Evolutionary conservation across 2,113 vertebrate genomes (phyloP).

Genomic region (Alaudala cheleensis): DNA sequence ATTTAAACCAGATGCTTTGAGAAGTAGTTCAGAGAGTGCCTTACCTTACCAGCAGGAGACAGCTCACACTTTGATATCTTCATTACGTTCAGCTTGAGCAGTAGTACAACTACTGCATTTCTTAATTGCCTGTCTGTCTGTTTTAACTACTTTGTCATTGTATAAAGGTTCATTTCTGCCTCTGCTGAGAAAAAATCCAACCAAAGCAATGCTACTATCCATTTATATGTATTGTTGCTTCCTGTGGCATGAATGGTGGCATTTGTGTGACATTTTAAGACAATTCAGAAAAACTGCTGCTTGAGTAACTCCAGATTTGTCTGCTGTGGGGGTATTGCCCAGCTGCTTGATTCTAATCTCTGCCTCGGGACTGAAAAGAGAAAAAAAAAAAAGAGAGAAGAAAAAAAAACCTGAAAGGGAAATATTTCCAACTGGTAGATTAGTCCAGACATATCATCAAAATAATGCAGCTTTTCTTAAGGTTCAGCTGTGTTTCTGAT

Average conservation of each 20-base stretch:
- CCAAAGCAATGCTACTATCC: background rate
- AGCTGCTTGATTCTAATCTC: constrained; percentile 45
- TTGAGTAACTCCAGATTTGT: background rate
- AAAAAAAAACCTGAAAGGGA: background rate
- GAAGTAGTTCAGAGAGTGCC: background rate
- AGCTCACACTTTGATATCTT: background rate
- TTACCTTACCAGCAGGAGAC: background rate
- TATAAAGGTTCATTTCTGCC: background rate
- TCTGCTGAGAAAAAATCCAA: background rate
- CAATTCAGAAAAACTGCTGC: constrained; percentile 21
- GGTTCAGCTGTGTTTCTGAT: background rate
- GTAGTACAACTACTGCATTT: background rate
- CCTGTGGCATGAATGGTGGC: background rate
- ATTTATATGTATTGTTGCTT: background rate
- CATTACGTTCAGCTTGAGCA: background rate
- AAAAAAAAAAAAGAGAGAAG: background rate
- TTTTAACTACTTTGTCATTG: background rate
- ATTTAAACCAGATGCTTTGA: background rate
- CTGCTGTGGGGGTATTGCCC: background rate
- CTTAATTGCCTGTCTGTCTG: background rate
- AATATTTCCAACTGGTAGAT: background rate
- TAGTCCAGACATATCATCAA: background rate
- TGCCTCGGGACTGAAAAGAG: background rate
- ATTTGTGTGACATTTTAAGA: background rate
- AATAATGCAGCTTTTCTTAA: background rate